Evolutionary conservation across 2,113 vertebrate species (phyloP), one percentile per base, ranked within the genome.

Genomic region (Ciconia stormi): DNA sequence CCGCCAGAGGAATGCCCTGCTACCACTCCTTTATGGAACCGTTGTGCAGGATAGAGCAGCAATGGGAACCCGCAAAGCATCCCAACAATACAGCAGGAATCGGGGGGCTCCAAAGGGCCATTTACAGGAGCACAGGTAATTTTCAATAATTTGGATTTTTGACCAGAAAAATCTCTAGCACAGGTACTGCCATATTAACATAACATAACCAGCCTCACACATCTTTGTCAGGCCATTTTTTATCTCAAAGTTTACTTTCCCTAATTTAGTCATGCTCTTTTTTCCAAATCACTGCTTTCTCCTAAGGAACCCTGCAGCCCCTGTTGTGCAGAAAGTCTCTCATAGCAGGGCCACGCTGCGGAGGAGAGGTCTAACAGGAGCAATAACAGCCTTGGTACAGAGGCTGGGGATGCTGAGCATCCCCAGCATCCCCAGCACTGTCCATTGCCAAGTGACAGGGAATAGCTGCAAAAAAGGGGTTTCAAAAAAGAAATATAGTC

Each of bases 271-370:
- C 3, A 1, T 6, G 3, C 4, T 23, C 0, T 59, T 26, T 49
- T 58, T 50, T 27, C 5, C 30, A 23, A 46, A 42, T 23, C 27
- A 13, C 40, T 56, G 18, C 12, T 30, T 4, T 22, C 14, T 65
- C 82, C 23, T n/a, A 18, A 83, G 40, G 58, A 81, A 16, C 10
- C 16, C 21, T 6, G 13, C 14, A 42, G 22, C 7, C 47, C 25
- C 16, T 32, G 6, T 4, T 6, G 2, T 10, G 42, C 34, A 40
- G 26, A 20, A 69, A 59, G 19, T 9, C n/a, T 67, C 23, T 53
- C 4, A 2, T 5, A 49, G 6, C 42, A 58, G 16, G 29, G 17
- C 36, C 11, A 2, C 2, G 8, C 10, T 38, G 22, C 3, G 3
- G 19, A 36, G 16, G 7, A 49, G 11, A 71, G 3, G 6, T 53